Evolutionary conservation across 2,888 invertebrate genomes (phyloP), one percentile per base, ranked within the genome.

Genomic region (Aproaerema taeniolella): DNA sequence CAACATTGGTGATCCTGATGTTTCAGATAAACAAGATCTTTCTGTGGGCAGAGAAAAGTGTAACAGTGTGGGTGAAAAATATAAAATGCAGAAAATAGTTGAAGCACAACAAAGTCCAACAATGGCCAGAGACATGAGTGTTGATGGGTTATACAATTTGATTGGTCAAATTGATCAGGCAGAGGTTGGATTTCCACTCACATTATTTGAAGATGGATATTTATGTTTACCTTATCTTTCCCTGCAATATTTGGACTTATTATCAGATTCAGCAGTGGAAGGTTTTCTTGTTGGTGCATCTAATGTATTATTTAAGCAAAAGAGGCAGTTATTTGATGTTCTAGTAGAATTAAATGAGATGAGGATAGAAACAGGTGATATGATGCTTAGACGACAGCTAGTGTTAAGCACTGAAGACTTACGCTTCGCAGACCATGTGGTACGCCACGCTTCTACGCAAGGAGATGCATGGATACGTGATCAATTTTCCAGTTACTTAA

Each of bases 281-380:
- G 94, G 94, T 16, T 95, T 94, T 76, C 88, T 97, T 31, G 94
- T 98, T 42, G 99, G 99, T 26, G 98, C 98, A n/a, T 98, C 98
- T 10, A 99, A 99, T 86, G 94, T 97, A n/a, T 87, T 99, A 25
- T 99, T 99, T 70, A 96, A 96, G 69, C 98, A 98, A 72, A 97
- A 97, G 65, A 91, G 94, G 46, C 95, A 97, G 61, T 79, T 98
- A 35, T 94, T 96, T 46, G 99, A 99, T 78, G 95, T 97, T 11
- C 79, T 98, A 39, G 91, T 99, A 1, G 97, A 97, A 83, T 90
- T 95, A 39, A 95, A 95, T 68, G 93, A 92, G 52, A 92, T 92
- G 51, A 91, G 94, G 65, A 92, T 99, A 65, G 97, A 98, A 65
- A 91, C 90, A 1, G 88, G 91, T 25, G 96, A 97, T 71, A 78